Base-by-base conservation (phyloP, 2,797 vertebrate species). In the Tympanoctomys barrerae region DNA sequence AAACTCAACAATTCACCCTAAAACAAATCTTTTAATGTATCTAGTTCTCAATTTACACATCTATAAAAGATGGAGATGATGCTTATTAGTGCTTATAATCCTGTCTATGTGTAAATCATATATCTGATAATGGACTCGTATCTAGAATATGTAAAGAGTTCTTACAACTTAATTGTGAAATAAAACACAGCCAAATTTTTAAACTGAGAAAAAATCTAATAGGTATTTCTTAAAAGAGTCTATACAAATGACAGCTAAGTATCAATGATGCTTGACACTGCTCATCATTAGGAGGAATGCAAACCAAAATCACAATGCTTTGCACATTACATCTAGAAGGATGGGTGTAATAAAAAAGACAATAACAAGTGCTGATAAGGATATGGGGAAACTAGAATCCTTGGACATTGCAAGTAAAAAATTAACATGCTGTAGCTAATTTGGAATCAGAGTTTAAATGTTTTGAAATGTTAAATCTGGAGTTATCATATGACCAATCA, bases 381-480 rank as follows among this genome's bases (percentile, higher is more conserved):
- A 7, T 46, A 36, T 22, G 6, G 52, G 95, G 21, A 75, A 92
- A n/a, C 5, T 82, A 33, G 39, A 84, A 92, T 64, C 36, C 46
- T 62, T 49, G 26, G 39, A 42, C 64, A 19, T 4, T 83, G 3
- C 22, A 70, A n/a, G 19, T 79, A n/a, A 93, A 22, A 95, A 57
- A 79, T 12, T 92, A 75, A 64, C 94, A 90, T 62, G 59, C 3
- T 92, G 26, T 14, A 39, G 49, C 49, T 39, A 89, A 3, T 87
- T 68, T 89, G n/a, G 11, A 87, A 91, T 82, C 4, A 70, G 5
- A 39, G 75, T 64, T 82, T 9, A 6, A 21, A 0, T 59, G 39
- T 90, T 52, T 92, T 59, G 79, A 77, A 83, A 52, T 87, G 13
- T 81, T 95, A 57, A 87, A 93, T 64, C 81, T 85, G 71, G n/a